Evolutionary conservation across 2,797 vertebrate genomes (phyloP).

Genomic region (Novumbra hubbsi): DNA sequence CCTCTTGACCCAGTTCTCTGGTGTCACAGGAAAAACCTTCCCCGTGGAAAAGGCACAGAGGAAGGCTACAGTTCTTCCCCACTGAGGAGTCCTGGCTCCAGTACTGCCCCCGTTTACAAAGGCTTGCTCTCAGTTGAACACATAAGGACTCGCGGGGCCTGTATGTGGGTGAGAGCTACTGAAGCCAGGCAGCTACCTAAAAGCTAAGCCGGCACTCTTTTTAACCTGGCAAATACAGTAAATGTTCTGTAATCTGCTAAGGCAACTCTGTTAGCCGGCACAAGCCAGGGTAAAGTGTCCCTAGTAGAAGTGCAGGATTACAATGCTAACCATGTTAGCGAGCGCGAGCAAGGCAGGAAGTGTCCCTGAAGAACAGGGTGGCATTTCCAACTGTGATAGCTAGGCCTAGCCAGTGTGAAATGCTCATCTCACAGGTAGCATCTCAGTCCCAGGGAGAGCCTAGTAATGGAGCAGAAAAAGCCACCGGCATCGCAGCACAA

Average conservation of each 20-base stretch:
- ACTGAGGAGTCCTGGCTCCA: constrained; percentile 3
- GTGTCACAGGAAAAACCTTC: constrained; percentile 32
- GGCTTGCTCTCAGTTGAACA: background rate
- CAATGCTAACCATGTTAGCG: background rate
- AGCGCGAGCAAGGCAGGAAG: background rate
- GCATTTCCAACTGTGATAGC: background rate
- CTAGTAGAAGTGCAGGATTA: background rate
- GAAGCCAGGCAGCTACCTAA: background rate
- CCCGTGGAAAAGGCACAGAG: constrained; percentile 33
- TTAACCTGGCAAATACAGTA: background rate
- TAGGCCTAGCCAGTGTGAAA: background rate
- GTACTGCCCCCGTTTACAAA: constrained; percentile 13
- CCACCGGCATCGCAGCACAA: constrained; percentile 33
- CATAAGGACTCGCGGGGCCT: background rate
- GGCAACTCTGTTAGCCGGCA: background rate
- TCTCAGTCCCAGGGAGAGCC: constrained; percentile 25
- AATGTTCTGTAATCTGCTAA: background rate
- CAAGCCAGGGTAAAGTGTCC: constrained; percentile 6
- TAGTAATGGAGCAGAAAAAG: constrained; percentile 59
- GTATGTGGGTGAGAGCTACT: background rate
- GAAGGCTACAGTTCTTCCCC: constrained; percentile 12
- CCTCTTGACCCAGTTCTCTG: constrained; percentile 67
- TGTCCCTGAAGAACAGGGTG: background rate
- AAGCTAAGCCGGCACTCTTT: background rate
- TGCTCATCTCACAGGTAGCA: constrained; percentile 29